Conservation (phyloP, 2,797 vertebrate genomes). For the Glyptemys insculpta region DNA sequence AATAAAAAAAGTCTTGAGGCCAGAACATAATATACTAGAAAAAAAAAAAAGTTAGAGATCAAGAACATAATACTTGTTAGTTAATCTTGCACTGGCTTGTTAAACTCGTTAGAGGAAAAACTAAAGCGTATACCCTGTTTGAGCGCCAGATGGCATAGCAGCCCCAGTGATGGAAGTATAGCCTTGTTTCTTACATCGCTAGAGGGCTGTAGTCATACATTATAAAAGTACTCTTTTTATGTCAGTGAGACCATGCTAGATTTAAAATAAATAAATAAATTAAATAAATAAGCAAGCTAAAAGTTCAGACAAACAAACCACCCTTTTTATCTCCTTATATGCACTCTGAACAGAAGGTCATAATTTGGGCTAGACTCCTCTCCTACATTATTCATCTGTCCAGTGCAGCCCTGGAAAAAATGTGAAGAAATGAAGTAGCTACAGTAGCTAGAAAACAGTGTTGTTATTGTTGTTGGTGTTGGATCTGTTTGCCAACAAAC, state of each 20-base stretch:
- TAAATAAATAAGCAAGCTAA: neutral
- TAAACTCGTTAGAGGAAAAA: neutral
- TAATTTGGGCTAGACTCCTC: conserved; percentile 6
- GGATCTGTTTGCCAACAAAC: conserved; percentile 75
- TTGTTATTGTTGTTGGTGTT: conserved; percentile 72
- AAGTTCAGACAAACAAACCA: conserved; percentile 60
- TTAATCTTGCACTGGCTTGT: neutral
- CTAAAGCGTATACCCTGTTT: fast-evolving
- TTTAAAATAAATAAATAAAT: neutral
- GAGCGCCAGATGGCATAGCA: conserved; percentile 69
- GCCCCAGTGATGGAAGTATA: conserved; percentile 24
- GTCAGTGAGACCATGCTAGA: neutral
- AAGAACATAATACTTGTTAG: neutral
- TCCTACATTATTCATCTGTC: conserved; percentile 51
- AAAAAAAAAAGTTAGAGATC: neutral
- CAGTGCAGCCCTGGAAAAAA: conserved; percentile 57
- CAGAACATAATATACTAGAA: neutral
- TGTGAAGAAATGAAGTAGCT: conserved; percentile 68
- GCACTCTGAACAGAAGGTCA: conserved; percentile 54
- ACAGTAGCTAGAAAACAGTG: conserved; percentile 64
- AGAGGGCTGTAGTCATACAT: conserved; percentile 48
- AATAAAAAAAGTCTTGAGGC: neutral
- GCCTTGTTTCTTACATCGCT: neutral
- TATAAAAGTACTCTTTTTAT: neutral
- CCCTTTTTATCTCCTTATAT: conserved; percentile 33